phyloP scores from a whole-genome alignment of 2,888 invertebrate genomes.

The Tolmerus cingulatus region DNA sequence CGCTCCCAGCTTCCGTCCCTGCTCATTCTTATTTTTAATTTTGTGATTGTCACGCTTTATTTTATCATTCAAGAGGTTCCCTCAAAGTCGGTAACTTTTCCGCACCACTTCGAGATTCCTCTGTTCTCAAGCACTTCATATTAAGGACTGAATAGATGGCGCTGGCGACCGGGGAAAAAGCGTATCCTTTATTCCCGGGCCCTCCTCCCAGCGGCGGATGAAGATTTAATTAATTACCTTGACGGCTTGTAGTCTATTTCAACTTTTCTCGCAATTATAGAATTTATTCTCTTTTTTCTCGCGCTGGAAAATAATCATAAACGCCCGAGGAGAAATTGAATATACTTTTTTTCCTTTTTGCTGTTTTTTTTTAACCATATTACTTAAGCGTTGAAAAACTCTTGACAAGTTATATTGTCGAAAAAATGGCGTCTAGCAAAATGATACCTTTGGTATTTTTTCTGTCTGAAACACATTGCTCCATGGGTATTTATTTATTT shows the following conservation, averaged over 20 bases:
- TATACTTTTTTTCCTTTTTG: background rate
- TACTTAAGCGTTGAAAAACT: background rate
- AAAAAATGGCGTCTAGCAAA: background rate
- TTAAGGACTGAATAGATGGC: background rate
- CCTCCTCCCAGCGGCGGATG: conserved; percentile 4
- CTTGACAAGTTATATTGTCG: background rate
- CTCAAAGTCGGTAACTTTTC: conserved; percentile 34
- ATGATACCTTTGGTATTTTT: background rate
- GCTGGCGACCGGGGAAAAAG: conserved; percentile 4
- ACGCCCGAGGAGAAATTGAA: background rate
- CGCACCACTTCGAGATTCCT: background rate
- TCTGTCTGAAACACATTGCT: background rate
- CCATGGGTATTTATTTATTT: background rate
- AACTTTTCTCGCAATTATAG: conserved; percentile 24
- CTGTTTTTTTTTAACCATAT: background rate
- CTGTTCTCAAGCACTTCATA: background rate
- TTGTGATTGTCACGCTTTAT: conserved; percentile 35
- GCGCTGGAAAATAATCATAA: background rate
- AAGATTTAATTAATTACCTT: conserved; percentile 34
- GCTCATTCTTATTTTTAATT: conserved; percentile 17
- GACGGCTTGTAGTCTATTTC: conserved; percentile 6
- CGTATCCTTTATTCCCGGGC: background rate
- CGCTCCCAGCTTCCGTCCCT: background rate
- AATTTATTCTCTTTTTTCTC: background rate
- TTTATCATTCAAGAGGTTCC: conserved; percentile 23